phyloP scores from a whole-genome alignment of 2,113 vertebrate species.

The Delphinapterus leucas region DNA sequence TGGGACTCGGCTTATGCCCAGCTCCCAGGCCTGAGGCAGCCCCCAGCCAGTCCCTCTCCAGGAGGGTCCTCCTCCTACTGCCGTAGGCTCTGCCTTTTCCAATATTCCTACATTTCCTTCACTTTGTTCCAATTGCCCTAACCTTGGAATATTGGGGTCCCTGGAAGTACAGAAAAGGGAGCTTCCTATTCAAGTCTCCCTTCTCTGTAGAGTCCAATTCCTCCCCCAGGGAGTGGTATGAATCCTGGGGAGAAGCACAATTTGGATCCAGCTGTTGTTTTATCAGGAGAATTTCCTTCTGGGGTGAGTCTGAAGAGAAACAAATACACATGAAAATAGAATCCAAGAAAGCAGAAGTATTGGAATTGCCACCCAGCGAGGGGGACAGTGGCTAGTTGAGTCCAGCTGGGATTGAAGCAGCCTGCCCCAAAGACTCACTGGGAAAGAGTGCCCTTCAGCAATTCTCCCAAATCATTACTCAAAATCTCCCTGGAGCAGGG shows the following conservation, averaged over 20 bases:
- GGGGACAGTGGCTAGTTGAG: conserved; percentile 71
- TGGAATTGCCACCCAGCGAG: conserved; percentile 76
- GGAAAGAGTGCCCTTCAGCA: conserved; percentile 87
- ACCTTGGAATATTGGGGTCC: conserved; percentile 66
- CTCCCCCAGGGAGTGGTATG: conserved; percentile 13
- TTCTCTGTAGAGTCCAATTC: conserved; percentile 24
- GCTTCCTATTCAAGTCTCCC: background rate
- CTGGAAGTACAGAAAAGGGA: conserved; percentile 72
- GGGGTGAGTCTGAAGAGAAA: conserved; percentile 76
- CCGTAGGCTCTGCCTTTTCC: conserved; percentile 55
- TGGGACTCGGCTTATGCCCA: conserved; percentile 51
- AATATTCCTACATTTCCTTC: conserved; percentile 46
- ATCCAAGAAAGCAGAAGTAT: conserved; percentile 79
- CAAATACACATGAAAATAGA: conserved; percentile 73
- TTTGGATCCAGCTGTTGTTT: conserved; percentile 83
- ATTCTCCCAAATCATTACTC: conserved; percentile 89
- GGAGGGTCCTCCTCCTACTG: conserved; percentile 46
- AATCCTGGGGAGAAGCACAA: conserved; percentile 74
- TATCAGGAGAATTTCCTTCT: conserved; percentile 74
- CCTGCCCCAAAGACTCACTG: conserved; percentile 86
- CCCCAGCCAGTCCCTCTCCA: conserved; percentile 32
- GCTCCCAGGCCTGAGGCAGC: conserved; percentile 53
- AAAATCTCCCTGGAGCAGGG: conserved; percentile 90
- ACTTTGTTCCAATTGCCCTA: conserved; percentile 72
- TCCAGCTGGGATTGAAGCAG: conserved; percentile 82